Conservation (phyloP, 2,113 vertebrate species). For the pig (Sus scrofa) region T2T-Sscrofa CM000820.6:566001-566500, state of each 20-base stretch:
- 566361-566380: not conserved
- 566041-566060: not conserved
- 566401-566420: not conserved
- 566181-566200: conserved; percentile 39
- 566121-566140: not conserved
- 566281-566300: not conserved
- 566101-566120: not conserved
- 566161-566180: conserved; percentile 33
- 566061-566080: not conserved
- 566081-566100: not conserved
- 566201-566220: conserved; percentile 4
- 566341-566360: conserved; percentile 24
- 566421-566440: conserved; percentile 6
- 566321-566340: not conserved
- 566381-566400: conserved; percentile 1
- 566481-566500: not conserved
- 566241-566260: not conserved
- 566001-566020: conserved; percentile 46
- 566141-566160: not conserved
- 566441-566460: conserved; percentile 24
- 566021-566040: conserved; percentile 19
- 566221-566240: not conserved
- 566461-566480: conserved; percentile 44
- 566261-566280: not conserved
- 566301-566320: not conserved